Conservation (phyloP, 2,888 invertebrate species). For the Campoletis raptor region DNA sequence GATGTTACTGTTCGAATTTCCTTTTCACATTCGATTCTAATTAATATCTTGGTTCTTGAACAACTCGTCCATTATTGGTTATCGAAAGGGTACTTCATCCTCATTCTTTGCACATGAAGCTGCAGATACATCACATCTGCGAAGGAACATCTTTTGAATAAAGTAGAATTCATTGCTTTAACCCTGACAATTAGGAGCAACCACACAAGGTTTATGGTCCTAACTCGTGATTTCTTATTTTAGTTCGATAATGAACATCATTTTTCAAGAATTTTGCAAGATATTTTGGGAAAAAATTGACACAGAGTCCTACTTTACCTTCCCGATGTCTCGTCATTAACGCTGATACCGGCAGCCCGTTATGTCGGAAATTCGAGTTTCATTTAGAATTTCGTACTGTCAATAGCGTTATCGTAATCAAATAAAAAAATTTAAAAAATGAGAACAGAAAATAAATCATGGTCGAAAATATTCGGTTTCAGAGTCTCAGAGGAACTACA, state of each 20-base stretch:
- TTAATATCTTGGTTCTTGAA: neutral
- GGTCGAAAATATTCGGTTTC: neutral
- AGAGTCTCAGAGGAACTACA: neutral
- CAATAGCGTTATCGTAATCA: too few species aligned
- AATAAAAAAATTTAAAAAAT: too few species aligned
- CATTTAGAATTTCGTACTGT: neutral
- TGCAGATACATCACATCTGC: neutral
- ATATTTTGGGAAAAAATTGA: neutral
- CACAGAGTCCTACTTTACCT: neutral
- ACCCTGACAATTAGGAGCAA: neutral
- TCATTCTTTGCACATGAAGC: neutral
- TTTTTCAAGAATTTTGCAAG: neutral
- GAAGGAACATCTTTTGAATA: neutral
- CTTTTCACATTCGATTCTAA: neutral
- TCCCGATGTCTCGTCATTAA: neutral
- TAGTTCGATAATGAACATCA: neutral
- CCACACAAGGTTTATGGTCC: too few species aligned
- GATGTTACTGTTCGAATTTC: neutral
- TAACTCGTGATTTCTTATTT: neutral
- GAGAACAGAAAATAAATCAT: neutral
- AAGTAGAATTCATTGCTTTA: neutral
- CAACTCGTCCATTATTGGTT: neutral
- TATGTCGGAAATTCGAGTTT: neutral
- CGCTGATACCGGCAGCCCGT: neutral
- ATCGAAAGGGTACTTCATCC: neutral